Evolutionary conservation across 2,888 invertebrate genomes (phyloP).

Genomic region (Calameuta pallipes): DNA sequence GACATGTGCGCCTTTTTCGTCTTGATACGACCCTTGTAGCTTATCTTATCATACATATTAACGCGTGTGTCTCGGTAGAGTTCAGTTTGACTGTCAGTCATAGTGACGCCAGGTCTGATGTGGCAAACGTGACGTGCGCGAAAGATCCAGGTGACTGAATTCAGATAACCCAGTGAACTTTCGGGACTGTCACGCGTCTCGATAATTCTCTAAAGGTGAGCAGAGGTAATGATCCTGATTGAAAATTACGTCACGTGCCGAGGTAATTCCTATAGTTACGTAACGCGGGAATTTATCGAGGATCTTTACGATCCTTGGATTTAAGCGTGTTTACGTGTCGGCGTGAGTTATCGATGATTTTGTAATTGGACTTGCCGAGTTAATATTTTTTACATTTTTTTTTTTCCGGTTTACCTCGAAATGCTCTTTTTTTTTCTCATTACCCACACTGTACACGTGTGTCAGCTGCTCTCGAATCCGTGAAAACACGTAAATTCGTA

Average conservation of each 20-base stretch:
- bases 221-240: slow-evolving; percentile 55
- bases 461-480: too few relatives aligned
- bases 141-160: neutral
- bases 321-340: too few relatives aligned
- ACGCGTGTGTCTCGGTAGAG: slow-evolving; percentile 16
- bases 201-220: neutral
- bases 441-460: too few relatives aligned
- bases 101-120: slow-evolving; percentile 39
- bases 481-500: too few relatives aligned
- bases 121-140: slow-evolving; percentile 34
- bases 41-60: neutral
- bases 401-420: too few relatives aligned
- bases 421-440: too few relatives aligned
- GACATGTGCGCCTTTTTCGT: neutral
- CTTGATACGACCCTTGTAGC: neutral
- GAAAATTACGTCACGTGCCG: slow-evolving; percentile 55
- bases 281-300: slow-evolving; percentile 52
- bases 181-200: neutral
- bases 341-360: too few relatives aligned
- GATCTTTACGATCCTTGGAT: slow-evolving; percentile 44
- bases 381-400: too few relatives aligned
- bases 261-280: slow-evolving; percentile 56
- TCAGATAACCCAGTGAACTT: neutral
- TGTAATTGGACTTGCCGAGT: too few relatives aligned
- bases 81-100: slow-evolving; percentile 51